A percentile compares a stretch with the other conserved stretches of the same genome.
These are phyloP conservation scores for Clistopyga incitator DNA, from an alignment of 2,888 invertebrate genomes.

Conservation along the genomic window DNA sequence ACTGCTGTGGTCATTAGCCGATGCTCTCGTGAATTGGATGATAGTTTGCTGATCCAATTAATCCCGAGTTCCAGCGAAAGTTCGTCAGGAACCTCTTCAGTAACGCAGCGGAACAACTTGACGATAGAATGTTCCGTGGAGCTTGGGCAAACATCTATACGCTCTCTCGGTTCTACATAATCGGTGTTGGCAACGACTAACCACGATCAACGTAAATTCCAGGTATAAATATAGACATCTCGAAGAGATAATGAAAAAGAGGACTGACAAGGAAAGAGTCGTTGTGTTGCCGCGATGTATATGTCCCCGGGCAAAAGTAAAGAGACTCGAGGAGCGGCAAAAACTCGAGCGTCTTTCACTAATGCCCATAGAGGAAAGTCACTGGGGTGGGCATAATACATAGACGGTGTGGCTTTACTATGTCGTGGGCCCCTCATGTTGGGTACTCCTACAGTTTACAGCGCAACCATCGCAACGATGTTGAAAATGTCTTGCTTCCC, in stretches of 20 bases:
- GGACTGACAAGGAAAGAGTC: constrained; percentile 46
- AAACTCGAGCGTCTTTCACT: constrained; percentile 71
- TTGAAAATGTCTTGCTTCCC: constrained; percentile 55
- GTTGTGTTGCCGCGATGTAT: constrained; percentile 50
- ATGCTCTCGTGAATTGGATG: no score
- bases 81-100: constrained; percentile 42
- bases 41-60: no score
- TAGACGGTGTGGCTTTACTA: constrained; percentile 48
- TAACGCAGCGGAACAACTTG: constrained; percentile 47
- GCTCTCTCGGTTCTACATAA: constrained; percentile 36
- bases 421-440: constrained; percentile 36
- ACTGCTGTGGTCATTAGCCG: no score
- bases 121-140: constrained; percentile 54
- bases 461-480: constrained; percentile 46
- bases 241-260: constrained; percentile 40
- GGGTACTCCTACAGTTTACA: constrained; percentile 18
- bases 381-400: constrained; percentile 71
- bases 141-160: constrained; percentile 25
- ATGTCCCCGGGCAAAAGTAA: constrained; percentile 16
- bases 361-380: constrained; percentile 76
- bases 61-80: no score
- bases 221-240: constrained; percentile 63
- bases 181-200: background rate
- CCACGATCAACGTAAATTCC: constrained; percentile 50
- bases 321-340: constrained; percentile 40